A percentile compares a stretch with the other conserved stretches of the same genome.
phyloP scores from a whole-genome alignment of 2,113 vertebrate genomes.

The Pungitius pungitius region DNA sequence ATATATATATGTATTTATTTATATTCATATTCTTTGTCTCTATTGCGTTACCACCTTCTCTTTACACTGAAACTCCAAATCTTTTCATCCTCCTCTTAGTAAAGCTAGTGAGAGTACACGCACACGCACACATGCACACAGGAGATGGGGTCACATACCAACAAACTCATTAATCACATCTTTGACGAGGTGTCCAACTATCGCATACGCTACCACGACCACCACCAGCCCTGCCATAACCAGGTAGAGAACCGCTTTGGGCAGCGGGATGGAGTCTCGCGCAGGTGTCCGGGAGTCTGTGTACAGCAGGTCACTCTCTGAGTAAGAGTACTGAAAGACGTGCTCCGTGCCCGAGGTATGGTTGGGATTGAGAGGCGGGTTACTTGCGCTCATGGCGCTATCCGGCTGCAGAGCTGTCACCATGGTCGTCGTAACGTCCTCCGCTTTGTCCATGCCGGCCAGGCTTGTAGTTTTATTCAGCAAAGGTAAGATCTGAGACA shows the following conservation, averaged over 20 bases:
- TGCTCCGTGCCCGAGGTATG: conserved; percentile 86
- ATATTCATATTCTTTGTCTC: background rate
- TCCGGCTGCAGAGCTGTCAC: conserved; percentile 86
- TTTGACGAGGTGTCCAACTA: conserved; percentile 90
- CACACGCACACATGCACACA: conserved; percentile 1
- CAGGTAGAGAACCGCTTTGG: conserved; percentile 91
- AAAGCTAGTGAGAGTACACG: background rate
- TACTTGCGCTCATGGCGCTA: conserved; percentile 80
- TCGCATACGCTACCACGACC: conserved; percentile 88
- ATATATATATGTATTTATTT: background rate
- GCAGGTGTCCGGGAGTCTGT: conserved; percentile 84
- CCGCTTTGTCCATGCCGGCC: conserved; percentile 79
- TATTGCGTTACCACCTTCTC: background rate
- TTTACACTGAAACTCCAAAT: background rate
- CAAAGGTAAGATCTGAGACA: conserved; percentile 87
- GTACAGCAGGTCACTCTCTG: conserved; percentile 85
- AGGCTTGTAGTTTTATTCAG: conserved; percentile 86
- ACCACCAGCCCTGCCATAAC: conserved; percentile 90
- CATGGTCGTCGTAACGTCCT: conserved; percentile 84
- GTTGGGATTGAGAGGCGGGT: conserved; percentile 83
- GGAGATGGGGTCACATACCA: conserved; percentile 79
- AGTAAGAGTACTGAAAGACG: conserved; percentile 85
- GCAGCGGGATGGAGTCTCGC: conserved; percentile 84
- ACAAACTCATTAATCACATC: conserved; percentile 89
- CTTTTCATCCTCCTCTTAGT: background rate